Evolutionary conservation across 2,888 invertebrate genomes (phyloP), one percentile per base, ranked within the genome.

Genomic region (Ceriagrion tenellum): DNA sequence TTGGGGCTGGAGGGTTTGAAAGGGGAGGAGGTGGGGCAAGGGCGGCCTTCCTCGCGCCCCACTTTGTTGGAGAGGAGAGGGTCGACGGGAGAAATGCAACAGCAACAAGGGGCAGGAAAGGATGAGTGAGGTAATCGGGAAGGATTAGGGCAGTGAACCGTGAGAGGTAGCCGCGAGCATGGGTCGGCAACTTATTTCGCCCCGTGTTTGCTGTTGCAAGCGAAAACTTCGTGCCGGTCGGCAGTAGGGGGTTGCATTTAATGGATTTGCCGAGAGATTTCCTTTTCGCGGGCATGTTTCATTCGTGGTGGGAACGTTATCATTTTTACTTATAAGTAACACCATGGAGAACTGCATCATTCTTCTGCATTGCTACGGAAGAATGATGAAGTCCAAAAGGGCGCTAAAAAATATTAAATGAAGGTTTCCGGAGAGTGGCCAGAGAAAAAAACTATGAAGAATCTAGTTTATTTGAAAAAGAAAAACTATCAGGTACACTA

Each of bases 61-160:
- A 20, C 81, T 81, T 35, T 0, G 35, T 35, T 35, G 35, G 4
- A 35, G 12, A 81, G 81, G 81, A 26, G 81, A 16, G 35, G 81
- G 81, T n/a, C 47, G 47, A 47, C 13, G 81, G 81, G 35, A 81
- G 81, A 35, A 35, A 81, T 81, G 81, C 81, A 81, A 81, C 81
- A 81, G 81, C 30, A 35, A 35, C 26, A 35, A 18, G 18, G 81
- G 81, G 81, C 47, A 47, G 47, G n/a, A 47, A 47, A 81, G 81
- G 81, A 81, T 35, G 81, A n/a, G 81, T 35, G 35, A 81, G 81
- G 81, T 81, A 81, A 81, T 81, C 81, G 81, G 81, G 35, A 12
- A 30, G 81, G 81, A 35, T 81, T 81, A 81, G 81, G 12, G 81
- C 35, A 12, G 81, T 81, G 81, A 81, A 81, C 81, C 26, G 81